Base-by-base conservation (phyloP, 1,140 invertebrate species). In the Drosophila nigromelanica region DNA sequence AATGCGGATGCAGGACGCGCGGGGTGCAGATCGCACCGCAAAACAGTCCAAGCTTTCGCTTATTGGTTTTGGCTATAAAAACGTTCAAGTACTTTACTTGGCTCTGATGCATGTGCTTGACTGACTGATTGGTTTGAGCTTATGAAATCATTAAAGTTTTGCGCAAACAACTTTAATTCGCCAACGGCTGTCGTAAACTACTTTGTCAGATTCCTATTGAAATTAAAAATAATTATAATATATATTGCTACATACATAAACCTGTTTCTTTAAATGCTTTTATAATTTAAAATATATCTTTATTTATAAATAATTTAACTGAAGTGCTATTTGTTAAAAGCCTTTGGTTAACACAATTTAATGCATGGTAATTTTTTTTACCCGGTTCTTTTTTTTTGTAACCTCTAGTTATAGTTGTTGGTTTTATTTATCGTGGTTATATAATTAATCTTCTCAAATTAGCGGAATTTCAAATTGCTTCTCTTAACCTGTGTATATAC, bases 21-120 rank as follows among this genome's bases (percentile, higher is more conserved):
- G 56, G 56, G 35, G 52, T 14, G 47, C 47, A 30, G 24, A 54
- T 47, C 69, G 39, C 42, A 37, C 37, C 35, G 40, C 76, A 64
- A 77, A 73, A 64, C 74, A 75, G 69, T 77, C 60, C 61, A 51
- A 30, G 48, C 42, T 18, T 30, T 50, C n/a, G 56, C 54, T 74
- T 86, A 86, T 86, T 87, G 82, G 78, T 72, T 76, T 76, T 78
- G 78, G 56, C 75, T 48, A 76, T 87, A 87, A 86, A 87, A 80
- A 24, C 60, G 67, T 63, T 75, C 33, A 76, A 73, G 75, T 73
- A 48, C 66, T 66, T 72, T 42, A 45, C 63, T 59, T 35, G 40
- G 51, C 40, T 15, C 21, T 10, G 37, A 37, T 14, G n/a, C 18
- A 7, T 52, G 47, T 30, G 45, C 52, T 70, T 69, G 60, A 67